Evolutionary conservation across 2,797 vertebrate species (phyloP), one percentile per base, ranked within the genome.

Genomic region (Ataeniobius toweri): DNA sequence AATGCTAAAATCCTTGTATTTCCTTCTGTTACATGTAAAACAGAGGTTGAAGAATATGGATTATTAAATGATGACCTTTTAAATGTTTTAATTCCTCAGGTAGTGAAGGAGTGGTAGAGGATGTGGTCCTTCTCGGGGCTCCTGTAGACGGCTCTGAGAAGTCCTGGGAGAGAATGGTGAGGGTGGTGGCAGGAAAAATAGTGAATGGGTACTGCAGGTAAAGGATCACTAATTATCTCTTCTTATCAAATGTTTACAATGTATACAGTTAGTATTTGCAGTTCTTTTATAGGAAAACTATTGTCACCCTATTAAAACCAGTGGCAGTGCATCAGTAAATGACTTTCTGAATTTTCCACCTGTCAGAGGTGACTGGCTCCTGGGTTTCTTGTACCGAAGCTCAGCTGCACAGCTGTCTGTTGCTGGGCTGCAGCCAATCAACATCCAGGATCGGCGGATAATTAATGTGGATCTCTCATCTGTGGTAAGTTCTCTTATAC

Each of bases 191-290:
- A 0, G 98, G 98, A 68, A 97, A 94, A 93, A 98, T 99, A 80
- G 87, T 99, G n/a, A 99, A 99, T 0, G 98, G 98, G 56, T 99
- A 97, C 81, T 96, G 97, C 97, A 98, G 98, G 98, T 99, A 80
- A 88, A 50, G 31, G 1, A 68, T 69, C 12, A 6, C 39, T 69
- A 7, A 26, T 6, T 22, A n/a, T 44, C 10, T 59, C 58, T 59
- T 59, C 12, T 59, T 53, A 53, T 46, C 14, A 24, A 5, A 67
- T 41, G 36, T 41, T 24, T 12, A 67, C 20, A 2, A 18, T 41
- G 39, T 41, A 12, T 67, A 63, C 39, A 67, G 36, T 41, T 22
- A 5, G 10, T 65, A 14, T 63, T 63, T 36, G 61, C 31, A 65
- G 31, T 8, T 39, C 6, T 39, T 65, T 59, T 26, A 10, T 61